Conservation (phyloP, 2,113 vertebrate genomes). For the Indri indri region DNA sequence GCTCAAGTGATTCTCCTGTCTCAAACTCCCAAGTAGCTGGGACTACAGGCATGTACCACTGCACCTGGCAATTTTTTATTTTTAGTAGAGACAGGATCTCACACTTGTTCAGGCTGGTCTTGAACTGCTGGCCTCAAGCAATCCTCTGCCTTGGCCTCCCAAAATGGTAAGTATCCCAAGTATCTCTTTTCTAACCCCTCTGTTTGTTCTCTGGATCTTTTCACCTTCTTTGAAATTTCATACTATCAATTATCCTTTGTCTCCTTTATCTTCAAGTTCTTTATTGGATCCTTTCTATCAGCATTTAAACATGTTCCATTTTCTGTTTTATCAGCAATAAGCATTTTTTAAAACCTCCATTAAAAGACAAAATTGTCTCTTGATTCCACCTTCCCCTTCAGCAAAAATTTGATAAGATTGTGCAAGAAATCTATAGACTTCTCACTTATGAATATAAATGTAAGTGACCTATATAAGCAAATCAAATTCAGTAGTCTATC, state of each 20-base stretch:
- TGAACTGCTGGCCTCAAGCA: too few relatives aligned
- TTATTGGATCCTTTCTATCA: neutral
- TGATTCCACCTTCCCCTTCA: neutral
- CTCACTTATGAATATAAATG: neutral
- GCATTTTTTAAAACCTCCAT: neutral
- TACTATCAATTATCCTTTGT: neutral
- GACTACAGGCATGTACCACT: too few relatives aligned
- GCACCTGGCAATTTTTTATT: too few relatives aligned
- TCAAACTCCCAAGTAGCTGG: too few relatives aligned
- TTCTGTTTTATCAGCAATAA: neutral
- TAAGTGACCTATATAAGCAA: neutral
- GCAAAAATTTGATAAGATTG: neutral
- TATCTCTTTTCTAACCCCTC: neutral
- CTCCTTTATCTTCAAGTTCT: neutral
- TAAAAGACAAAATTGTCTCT: neutral
- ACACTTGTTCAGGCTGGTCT: too few relatives aligned
- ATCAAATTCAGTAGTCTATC: neutral
- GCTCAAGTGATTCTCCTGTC: too few relatives aligned
- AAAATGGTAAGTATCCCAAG: too few relatives aligned
- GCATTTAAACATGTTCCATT: neutral
- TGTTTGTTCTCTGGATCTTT: slow-evolving; percentile 11
- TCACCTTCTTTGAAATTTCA: neutral
- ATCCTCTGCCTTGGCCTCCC: too few relatives aligned
- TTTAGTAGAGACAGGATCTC: too few relatives aligned
- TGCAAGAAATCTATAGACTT: neutral